Base-by-base conservation (phyloP, 2,888 invertebrate species). In the Drosophila recens region DNA sequence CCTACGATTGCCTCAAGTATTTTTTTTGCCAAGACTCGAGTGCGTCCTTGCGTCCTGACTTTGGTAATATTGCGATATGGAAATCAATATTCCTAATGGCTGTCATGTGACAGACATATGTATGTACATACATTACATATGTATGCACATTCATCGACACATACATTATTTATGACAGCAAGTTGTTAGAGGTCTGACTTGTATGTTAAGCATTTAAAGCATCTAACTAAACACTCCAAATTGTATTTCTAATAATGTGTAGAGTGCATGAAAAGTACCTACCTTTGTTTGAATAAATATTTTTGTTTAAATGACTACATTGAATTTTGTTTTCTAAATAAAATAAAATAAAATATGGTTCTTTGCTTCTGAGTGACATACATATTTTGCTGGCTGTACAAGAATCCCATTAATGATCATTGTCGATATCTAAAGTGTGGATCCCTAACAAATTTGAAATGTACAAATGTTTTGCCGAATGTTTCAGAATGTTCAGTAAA, bases 21-120 rank as follows among this genome's bases (percentile, higher is more conserved):
- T 36, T 51, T 51, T 46, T 43, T 51, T 33, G 40, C 51, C 20
- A 15, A 30, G 15, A 40, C 63, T 56, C 46, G 33, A 48, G 54
- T 64, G 20, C 15, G 45, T 38, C 48, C 58, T 63, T 75, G 70
- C 67, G 68, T 38, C 63, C 56, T 72, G 79, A 75, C 73, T 70
- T 67, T 71, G 51, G 71, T 72, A 75, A 72, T 83, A 81, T 72
- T 78, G 72, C 82, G 80, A 84, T 87, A 79, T 83, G 89, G 84
- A 89, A 84, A 84, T 84, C 84, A 84, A 84, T 84, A 89, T 87
- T 83, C 72, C 81, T 83, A 83, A 84, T 89, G 84, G 81, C 67
- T 87, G 87, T 87, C 81, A 88, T 69, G 63, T 67, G 72, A 68
- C 79, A 71, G 54, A 59, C 49, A 45, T 20, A 54, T 30, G 52